Conservation (phyloP, 1,140 invertebrate species). For the Lasioglossum baleicum region DNA sequence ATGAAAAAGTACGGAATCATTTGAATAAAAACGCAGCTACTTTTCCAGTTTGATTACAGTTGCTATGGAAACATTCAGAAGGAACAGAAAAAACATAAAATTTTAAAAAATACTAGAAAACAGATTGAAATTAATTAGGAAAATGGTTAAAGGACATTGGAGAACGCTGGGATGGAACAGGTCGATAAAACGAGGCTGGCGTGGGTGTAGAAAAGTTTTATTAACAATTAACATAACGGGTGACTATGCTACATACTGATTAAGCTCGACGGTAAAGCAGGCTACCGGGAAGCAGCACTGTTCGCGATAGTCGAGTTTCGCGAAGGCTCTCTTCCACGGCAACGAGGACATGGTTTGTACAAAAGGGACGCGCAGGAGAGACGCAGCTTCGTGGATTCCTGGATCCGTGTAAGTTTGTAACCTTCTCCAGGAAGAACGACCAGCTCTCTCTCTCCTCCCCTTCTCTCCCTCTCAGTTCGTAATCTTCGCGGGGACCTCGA, state of each 20-base stretch:
- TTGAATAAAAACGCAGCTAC: too few species aligned
- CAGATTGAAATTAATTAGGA: too few species aligned
- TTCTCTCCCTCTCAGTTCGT: slow-evolving; percentile 32
- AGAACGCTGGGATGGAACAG: too few species aligned
- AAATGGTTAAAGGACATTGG: too few species aligned
- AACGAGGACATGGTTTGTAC: background rate
- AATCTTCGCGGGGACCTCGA: slow-evolving; percentile 85
- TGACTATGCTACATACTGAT: slow-evolving; percentile 16
- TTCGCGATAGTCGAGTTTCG: background rate
- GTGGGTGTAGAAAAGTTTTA: too few species aligned
- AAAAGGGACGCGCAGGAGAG: background rate
- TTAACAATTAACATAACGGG: slow-evolving; percentile 11
- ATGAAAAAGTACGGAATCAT: too few species aligned
- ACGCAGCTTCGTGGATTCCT: background rate
- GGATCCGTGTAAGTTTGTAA: too few species aligned
- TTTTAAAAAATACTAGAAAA: too few species aligned
- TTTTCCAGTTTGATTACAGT: too few species aligned
- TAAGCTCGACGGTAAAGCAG: slow-evolving; percentile 19
- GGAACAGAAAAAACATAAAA: too few species aligned
- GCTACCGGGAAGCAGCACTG: background rate
- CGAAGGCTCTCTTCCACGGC: background rate
- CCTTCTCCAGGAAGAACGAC: background rate
- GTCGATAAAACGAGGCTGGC: too few species aligned
- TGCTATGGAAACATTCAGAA: too few species aligned
- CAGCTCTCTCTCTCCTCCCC: background rate